Evolutionary conservation across 2,797 vertebrate species (phyloP), one percentile per base, ranked within the genome.

Genomic region (Pseudomugil tenellus): DNA sequence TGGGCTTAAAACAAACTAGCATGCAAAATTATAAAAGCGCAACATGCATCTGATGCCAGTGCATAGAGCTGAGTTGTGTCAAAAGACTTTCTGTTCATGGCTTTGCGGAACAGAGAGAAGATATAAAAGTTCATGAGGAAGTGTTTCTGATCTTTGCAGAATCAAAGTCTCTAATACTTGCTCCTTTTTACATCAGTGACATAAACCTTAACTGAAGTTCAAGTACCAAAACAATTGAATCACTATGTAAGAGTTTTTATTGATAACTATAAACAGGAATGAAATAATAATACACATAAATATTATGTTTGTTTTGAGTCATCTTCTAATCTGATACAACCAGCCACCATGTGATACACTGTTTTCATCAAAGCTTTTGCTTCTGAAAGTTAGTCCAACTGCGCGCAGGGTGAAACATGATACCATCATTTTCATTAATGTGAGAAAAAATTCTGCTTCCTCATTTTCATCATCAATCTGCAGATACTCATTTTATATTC

Each of bases 401-500:
- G 62, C 54, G 34, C 58, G 26, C 6, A 46, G 48, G 60, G 21
- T 64, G n/a, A 65, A 35, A 58, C 9, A 54, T 6, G 1, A 56
- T 35, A 46, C 39, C 43, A 58, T 49, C 39, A 26, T 41, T 1
- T 21, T 72, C 16, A 21, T 4, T 70, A 65, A 75, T 64, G 37
- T 56, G 39, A 74, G 46, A 29, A 67, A 63, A 54, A 72, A 68
- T 56, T 63, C 58, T 37, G 17, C 67, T 76, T 81, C 39, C 52
- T 43, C 48, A 32, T 65, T 86, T 72, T 57, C 67, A 73, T 74
- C 72, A 80, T 84, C 48, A 79, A 55, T 83, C 58, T 70, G 58
- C 39, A 70, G 74, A 68, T 67, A 66, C 49, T 81, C 57, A 84
- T 87, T 84, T 77, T n/a, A 72, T 51, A 62, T 76, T 76, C 56